Evolutionary conservation across 2,888 invertebrate species (phyloP).

Genomic region (Creontiades dilutus): DNA sequence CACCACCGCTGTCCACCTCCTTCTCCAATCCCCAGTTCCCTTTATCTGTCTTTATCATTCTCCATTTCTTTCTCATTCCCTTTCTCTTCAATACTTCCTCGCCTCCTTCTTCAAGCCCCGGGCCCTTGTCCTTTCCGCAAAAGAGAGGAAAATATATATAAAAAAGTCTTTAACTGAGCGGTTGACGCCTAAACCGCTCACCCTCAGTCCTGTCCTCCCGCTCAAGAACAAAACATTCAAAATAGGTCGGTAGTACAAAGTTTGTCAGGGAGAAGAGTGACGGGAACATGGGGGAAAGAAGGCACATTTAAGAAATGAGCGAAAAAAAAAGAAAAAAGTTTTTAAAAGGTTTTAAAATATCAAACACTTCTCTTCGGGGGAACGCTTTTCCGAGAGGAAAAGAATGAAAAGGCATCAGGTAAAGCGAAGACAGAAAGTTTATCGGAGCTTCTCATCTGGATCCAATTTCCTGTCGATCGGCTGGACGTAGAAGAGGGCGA

Average conservation of each 20-base stretch:
- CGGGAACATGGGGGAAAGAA: neutral
- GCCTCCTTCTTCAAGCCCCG: neutral
- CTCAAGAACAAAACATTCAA: conserved; percentile 32
- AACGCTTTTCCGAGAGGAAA: conserved; percentile 25
- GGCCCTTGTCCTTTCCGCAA: neutral
- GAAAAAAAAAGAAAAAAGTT: neutral
- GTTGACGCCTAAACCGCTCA: conserved; percentile 42
- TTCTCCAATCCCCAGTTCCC: neutral
- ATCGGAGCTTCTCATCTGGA: conserved; percentile 68
- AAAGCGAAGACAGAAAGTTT: conserved; percentile 63
- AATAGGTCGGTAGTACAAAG: conserved; percentile 36
- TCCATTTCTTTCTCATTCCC: neutral
- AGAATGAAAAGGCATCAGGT: conserved; percentile 31
- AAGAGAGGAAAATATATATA: neutral
- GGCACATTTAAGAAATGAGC: conserved; percentile 2
- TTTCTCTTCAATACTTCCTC: neutral
- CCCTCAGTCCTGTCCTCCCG: conserved; percentile 30
- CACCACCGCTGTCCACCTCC: neutral
- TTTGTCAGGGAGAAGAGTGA: conserved; percentile 25
- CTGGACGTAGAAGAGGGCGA: conserved; percentile 12
- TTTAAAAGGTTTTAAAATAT: conserved; percentile 47
- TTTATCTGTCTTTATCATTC: conserved; percentile 13
- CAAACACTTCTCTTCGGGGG: conserved; percentile 26
- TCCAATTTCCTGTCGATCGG: conserved; percentile 68
- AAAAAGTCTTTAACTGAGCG: conserved; percentile 29